These are phyloP conservation scores for Pao palembangensis DNA, from an alignment of 2,113 vertebrate species.

Conservation along the genomic window DNA sequence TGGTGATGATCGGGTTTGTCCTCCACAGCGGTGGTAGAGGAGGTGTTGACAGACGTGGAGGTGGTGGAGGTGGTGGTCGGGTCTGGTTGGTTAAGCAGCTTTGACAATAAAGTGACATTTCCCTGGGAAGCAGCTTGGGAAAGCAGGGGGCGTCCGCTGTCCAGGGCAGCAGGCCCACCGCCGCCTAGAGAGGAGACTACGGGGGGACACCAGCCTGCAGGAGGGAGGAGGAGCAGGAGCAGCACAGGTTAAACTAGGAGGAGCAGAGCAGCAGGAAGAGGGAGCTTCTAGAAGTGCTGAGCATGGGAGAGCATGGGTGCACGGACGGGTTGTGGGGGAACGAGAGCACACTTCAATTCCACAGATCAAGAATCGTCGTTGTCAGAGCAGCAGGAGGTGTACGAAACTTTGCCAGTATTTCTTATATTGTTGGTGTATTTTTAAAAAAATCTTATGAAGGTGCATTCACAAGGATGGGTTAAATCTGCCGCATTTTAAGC, in stretches of 20 bases:
- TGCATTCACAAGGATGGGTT: too few species aligned
- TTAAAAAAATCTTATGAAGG: too few species aligned
- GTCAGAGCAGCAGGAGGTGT: constrained; percentile 5
- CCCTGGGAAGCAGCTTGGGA: constrained; percentile 99
- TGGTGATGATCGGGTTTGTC: constrained; percentile 30
- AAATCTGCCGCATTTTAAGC: too few species aligned
- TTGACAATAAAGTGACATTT: constrained; percentile 99
- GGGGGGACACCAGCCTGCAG: constrained; percentile 98
- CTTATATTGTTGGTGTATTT: not conserved
- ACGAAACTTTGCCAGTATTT: not conserved
- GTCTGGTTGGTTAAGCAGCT: constrained; percentile 98
- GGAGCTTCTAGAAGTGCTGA: constrained; percentile 56
- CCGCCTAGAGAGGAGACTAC: constrained; percentile 90
- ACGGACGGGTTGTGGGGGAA: constrained; percentile 7
- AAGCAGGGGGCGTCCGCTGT: constrained; percentile 95
- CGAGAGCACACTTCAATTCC: constrained; percentile 35
- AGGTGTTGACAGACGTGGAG: constrained; percentile 70
- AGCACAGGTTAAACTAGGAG: constrained; percentile 58
- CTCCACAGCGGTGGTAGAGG: constrained; percentile 55
- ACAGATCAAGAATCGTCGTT: constrained; percentile 1
- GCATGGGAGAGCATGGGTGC: constrained; percentile 1
- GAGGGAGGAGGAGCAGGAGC: constrained; percentile 43
- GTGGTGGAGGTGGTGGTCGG: constrained; percentile 52
- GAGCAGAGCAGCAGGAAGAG: constrained; percentile 29
- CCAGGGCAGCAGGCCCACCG: constrained; percentile 98